Percentiles rank a stretch among this genome's conserved stretches.
Conservation (phyloP, 2,797 vertebrate genomes). For the Epinephelus malabaricus region DNA sequence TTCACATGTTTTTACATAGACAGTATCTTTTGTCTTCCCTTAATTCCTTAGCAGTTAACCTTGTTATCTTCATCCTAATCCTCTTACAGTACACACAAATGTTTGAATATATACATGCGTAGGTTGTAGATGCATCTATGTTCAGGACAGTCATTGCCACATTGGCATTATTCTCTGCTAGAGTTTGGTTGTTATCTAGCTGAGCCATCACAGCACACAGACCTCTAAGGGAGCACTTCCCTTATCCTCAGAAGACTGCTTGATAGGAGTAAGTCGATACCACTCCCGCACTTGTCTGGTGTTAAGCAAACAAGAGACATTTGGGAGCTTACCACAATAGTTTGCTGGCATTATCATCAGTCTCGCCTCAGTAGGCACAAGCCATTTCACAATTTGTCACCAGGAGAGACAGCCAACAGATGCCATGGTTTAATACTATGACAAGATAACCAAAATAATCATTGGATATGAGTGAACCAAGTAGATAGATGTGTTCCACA, state of each 20-base stretch:
- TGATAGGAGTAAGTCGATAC: background rate
- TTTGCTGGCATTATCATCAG: constrained; percentile 7
- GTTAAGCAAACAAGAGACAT: constrained; percentile 4
- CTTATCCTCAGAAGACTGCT: constrained; percentile 18
- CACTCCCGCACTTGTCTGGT: background rate
- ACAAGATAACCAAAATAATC: constrained; percentile 12
- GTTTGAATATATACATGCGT: background rate
- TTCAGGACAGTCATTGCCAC: background rate
- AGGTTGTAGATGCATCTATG: background rate
- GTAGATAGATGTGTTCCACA: background rate
- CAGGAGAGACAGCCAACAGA: constrained; percentile 9
- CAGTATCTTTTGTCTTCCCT: no score
- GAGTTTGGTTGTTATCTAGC: background rate
- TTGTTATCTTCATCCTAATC: background rate
- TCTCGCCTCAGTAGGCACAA: constrained; percentile 8
- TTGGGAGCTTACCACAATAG: constrained; percentile 14
- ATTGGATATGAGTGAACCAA: background rate
- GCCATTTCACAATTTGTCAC: constrained; percentile 13
- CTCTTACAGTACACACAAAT: background rate
- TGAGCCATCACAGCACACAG: constrained; percentile 5
- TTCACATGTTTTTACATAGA: background rate
- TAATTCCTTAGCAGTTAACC: background rate
- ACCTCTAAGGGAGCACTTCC: background rate
- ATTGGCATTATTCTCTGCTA: background rate
- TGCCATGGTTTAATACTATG: constrained; percentile 6